These are phyloP conservation scores for Catalaphyllia jardinei DNA, from an alignment of 64 coral and sea anemone species.

Conservation along the genomic window DNA sequence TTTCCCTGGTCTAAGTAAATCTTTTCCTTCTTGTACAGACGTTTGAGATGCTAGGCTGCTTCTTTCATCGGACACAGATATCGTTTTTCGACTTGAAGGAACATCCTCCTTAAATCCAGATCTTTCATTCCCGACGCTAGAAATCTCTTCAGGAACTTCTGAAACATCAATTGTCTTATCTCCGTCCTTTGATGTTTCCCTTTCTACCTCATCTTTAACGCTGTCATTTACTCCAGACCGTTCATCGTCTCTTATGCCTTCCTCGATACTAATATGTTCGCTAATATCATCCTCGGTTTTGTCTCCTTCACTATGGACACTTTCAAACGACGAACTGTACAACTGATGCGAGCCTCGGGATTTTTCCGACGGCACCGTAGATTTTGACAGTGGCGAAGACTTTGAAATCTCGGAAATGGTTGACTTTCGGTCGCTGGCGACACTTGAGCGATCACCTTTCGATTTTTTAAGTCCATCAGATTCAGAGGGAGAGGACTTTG, in stretches of 20 bases:
- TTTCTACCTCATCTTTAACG: background rate
- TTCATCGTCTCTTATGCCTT: constrained; percentile 10
- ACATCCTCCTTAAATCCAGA: constrained; percentile 54
- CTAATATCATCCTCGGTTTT: constrained; percentile 77
- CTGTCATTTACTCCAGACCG: background rate
- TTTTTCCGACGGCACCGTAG: constrained; percentile 3
- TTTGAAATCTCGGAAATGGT: constrained; percentile 1
- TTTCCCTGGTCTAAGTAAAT: background rate
- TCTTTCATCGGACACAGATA: background rate
- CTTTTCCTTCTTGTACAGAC: background rate
- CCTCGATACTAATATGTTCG: constrained; percentile 70
- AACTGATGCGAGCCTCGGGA: background rate
- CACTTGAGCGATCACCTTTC: background rate
- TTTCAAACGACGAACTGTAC: constrained; percentile 54
- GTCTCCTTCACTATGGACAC: constrained; percentile 16
- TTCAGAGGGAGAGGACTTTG: constrained; percentile 6
- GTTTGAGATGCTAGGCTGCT: background rate
- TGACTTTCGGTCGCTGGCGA: background rate
- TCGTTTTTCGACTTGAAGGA: background rate
- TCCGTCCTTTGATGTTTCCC: background rate
- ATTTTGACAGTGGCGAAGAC: constrained; percentile 11
- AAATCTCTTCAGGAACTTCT: constrained; percentile 22
- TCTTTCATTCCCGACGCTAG: constrained; percentile 14
- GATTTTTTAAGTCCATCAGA: background rate
- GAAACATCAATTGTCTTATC: background rate